Evolutionary conservation across 2,888 invertebrate species (phyloP).

Genomic region (Philopedon plagiatum): DNA sequence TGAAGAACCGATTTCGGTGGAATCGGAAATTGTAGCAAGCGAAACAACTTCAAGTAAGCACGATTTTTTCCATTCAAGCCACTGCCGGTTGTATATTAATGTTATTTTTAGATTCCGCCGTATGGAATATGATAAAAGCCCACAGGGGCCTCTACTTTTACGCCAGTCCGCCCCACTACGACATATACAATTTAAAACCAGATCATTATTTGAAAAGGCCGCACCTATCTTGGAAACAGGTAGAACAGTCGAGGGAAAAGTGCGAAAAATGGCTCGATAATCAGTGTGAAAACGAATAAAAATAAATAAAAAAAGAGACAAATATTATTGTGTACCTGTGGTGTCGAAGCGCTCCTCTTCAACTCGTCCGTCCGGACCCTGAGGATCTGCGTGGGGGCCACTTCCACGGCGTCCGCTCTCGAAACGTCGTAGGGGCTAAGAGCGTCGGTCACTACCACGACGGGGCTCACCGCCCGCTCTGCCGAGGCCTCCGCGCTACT

Average conservation of each 20-base stretch:
- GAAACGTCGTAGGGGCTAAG: slow-evolving; percentile 60
- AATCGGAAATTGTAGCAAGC: slow-evolving; percentile 17
- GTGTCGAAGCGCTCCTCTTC: slow-evolving; percentile 75
- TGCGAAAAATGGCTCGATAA: slow-evolving; percentile 62
- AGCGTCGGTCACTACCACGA: slow-evolving; percentile 66
- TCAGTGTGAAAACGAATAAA: slow-evolving; percentile 31
- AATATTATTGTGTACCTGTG: slow-evolving; percentile 73
- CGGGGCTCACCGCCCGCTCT: slow-evolving; percentile 65
- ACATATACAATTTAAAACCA: slow-evolving; percentile 49
- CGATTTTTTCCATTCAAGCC: too few relatives aligned
- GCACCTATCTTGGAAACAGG: slow-evolving; percentile 55
- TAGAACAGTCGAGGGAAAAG: slow-evolving; percentile 60
- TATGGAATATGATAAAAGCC: slow-evolving; percentile 59
- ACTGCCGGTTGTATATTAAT: neutral
- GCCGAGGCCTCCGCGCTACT: slow-evolving; percentile 51
- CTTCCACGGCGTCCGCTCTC: slow-evolving; percentile 57
- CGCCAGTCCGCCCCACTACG: slow-evolving; percentile 57
- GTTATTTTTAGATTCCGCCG: slow-evolving; percentile 38
- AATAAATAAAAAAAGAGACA: too few relatives aligned
- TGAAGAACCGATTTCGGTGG: slow-evolving; percentile 40
- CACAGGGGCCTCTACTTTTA: slow-evolving; percentile 53
- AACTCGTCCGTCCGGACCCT: slow-evolving; percentile 75
- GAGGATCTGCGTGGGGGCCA: slow-evolving; percentile 60
- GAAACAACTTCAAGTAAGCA: slow-evolving; percentile 44
- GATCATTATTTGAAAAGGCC: slow-evolving; percentile 59